Percentiles rank a stretch among this genome's conserved stretches.
Conservation (phyloP, 2,888 invertebrate genomes). For the Iphiclides podalirius region DNA sequence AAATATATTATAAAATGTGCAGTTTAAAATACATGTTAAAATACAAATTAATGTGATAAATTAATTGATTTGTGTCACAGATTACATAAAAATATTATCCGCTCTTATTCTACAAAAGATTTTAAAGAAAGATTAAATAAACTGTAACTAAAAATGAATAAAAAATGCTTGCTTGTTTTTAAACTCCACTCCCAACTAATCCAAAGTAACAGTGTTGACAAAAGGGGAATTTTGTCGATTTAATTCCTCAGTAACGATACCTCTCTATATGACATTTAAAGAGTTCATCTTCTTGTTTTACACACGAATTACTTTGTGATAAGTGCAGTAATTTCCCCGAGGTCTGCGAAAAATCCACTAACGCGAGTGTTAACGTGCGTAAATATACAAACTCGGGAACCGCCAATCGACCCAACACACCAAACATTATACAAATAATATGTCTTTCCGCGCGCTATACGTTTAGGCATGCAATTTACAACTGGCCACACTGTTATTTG, state of each 20-base stretch:
- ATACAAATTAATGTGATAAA: no score
- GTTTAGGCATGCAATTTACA: conserved; percentile 5
- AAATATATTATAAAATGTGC: no score
- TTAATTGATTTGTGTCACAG: no score
- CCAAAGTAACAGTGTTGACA: no score
- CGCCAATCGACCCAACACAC: neutral
- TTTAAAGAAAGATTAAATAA: no score
- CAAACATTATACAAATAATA: conserved; percentile 17
- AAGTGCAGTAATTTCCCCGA: neutral
- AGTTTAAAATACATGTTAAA: no score
- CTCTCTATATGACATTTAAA: neutral
- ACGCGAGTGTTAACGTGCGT: neutral
- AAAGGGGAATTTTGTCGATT: no score
- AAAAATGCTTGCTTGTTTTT: neutral
- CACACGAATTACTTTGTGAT: neutral
- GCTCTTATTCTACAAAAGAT: no score
- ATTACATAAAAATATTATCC: no score
- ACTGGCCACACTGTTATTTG: conserved; percentile 13
- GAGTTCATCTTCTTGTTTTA: neutral
- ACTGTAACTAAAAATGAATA: no score
- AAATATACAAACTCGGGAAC: neutral
- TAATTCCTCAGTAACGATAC: no score
- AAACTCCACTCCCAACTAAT: no score
- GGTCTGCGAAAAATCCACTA: neutral
- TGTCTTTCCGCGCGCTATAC: conserved; percentile 8